Evolutionary conservation across 2,797 vertebrate species (phyloP).

Genomic region (Pteropus rufus): DNA sequence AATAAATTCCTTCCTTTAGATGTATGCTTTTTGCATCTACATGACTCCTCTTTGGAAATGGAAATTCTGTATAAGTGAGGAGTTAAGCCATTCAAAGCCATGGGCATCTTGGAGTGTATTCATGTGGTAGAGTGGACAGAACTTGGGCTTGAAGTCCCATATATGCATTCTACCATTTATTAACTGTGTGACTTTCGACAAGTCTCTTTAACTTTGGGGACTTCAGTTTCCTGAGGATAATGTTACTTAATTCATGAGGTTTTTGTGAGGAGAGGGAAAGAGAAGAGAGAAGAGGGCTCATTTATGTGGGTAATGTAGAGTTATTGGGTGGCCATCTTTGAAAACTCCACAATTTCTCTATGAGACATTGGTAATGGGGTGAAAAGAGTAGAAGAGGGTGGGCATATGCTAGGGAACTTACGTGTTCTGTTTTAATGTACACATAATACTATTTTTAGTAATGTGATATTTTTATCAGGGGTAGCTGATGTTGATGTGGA

Average conservation of each 20-base stretch:
- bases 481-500: neutral
- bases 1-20: neutral
- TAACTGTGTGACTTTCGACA: neutral
- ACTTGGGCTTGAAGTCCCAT: neutral
- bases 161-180: neutral
- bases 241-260: neutral
- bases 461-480: neutral
- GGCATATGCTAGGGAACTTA: neutral
- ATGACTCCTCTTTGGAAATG: neutral
- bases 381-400: neutral
- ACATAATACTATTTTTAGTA: neutral
- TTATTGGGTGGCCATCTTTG: neutral
- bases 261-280: neutral
- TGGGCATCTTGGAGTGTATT: neutral
- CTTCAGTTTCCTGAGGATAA: neutral
- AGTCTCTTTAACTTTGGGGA: neutral
- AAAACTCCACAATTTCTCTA: neutral
- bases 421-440: neutral
- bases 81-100: slow-evolving; percentile 1
- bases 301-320: neutral
- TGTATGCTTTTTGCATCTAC: neutral
- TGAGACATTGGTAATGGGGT: neutral
- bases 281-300: neutral
- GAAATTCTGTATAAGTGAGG: neutral
- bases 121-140: neutral